A percentile compares a stretch with the other conserved stretches of the same genome.
These are phyloP conservation scores for Stenchaetothrips biformis DNA, from an alignment of 2,888 invertebrate species.

Conservation along the genomic window DNA sequence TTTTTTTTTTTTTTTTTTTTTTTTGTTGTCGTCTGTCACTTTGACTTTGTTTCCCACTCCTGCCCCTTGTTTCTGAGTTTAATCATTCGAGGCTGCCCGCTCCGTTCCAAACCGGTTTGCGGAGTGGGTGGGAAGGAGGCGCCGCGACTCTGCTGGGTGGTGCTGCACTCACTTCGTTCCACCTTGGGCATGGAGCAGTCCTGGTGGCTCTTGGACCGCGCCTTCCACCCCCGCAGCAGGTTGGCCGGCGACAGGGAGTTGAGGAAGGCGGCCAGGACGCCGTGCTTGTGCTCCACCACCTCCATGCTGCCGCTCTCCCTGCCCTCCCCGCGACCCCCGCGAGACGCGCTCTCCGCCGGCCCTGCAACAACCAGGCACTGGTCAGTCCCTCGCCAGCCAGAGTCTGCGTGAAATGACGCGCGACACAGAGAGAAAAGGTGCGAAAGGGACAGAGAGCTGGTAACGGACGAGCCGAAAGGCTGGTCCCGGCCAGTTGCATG, in stretches of 20 bases:
- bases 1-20: too few relatives aligned
- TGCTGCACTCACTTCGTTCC: conserved; percentile 62
- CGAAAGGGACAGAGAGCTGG: not conserved
- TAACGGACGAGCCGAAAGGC: not conserved
- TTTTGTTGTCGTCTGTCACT: too few relatives aligned
- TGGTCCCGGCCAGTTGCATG: not conserved
- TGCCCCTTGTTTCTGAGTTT: too few relatives aligned
- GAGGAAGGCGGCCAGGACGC: conserved; percentile 46
- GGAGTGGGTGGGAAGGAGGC: too few relatives aligned
- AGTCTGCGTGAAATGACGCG: not conserved
- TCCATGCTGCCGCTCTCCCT: conserved; percentile 41
- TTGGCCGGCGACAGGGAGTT: conserved; percentile 56
- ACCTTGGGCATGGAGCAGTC: conserved; percentile 72
- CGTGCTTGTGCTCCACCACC: conserved; percentile 40
- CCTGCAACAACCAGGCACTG: not conserved
- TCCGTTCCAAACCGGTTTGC: too few relatives aligned
- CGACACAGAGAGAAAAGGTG: not conserved
- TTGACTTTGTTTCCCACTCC: too few relatives aligned
- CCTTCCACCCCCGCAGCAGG: conserved; percentile 53
- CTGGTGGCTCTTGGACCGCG: conserved; percentile 56
- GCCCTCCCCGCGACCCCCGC: conserved; percentile 38
- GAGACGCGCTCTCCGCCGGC: not conserved
- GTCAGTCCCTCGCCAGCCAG: not conserved
- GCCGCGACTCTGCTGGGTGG: too few relatives aligned
- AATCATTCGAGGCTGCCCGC: too few relatives aligned